Evolutionary conservation across 2,888 invertebrate genomes (phyloP).

Genomic region (Orthonychiurus folsomi): DNA sequence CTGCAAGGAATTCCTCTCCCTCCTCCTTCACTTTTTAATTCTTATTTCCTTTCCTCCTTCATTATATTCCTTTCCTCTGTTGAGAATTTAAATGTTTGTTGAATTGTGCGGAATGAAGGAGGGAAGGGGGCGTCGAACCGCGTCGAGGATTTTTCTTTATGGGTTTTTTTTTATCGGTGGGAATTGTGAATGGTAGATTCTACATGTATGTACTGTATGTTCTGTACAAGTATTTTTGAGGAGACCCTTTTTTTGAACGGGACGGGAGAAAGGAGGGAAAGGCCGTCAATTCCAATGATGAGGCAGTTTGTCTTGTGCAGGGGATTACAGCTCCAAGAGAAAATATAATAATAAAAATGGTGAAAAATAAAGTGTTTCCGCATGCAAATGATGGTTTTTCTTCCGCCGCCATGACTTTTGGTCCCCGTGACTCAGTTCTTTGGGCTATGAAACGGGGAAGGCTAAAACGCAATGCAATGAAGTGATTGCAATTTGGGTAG

Average conservation of each 20-base stretch:
- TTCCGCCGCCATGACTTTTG: conserved; percentile 24
- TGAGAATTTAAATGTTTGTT: too few species aligned
- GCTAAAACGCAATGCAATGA: too few species aligned
- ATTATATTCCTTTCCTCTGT: too few species aligned
- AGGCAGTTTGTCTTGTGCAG: conserved; percentile 22
- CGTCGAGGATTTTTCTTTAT: not conserved
- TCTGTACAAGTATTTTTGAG: too few species aligned
- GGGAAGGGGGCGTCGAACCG: not conserved
- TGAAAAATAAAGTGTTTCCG: conserved; percentile 34
- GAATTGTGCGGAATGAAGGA: too few species aligned
- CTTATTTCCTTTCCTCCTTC: too few species aligned
- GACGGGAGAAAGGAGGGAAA: conserved; percentile 16
- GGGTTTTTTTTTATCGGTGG: not conserved
- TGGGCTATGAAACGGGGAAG: too few species aligned
- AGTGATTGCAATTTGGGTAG: conserved; percentile 15
- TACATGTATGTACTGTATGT: too few species aligned
- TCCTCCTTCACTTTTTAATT: not conserved
- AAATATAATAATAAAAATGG: conserved; percentile 15
- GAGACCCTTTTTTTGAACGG: not conserved
- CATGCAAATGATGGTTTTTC: conserved; percentile 36
- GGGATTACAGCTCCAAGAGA: conserved; percentile 1
- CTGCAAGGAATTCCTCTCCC: not conserved
- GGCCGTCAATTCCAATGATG: conserved; percentile 27
- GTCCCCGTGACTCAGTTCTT: too few species aligned
- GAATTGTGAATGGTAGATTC: too few species aligned